phyloP scores from a whole-genome alignment of 2,113 vertebrate species.

The Aramus guarauna region DNA sequence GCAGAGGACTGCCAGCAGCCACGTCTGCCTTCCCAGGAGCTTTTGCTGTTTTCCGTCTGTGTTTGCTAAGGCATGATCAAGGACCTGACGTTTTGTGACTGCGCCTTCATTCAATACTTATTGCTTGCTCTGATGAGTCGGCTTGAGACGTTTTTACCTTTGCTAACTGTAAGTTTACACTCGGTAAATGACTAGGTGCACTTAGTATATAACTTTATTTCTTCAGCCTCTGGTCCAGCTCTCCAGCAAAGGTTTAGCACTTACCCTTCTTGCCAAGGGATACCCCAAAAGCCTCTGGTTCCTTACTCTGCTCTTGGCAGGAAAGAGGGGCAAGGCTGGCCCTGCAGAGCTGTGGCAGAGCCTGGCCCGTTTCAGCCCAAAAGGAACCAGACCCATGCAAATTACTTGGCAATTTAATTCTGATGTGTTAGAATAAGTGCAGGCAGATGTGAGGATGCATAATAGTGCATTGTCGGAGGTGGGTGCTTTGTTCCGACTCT shows the following conservation, averaged over 20 bases:
- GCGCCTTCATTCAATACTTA: fast-evolving
- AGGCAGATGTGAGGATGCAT: not conserved
- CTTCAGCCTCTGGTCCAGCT: not conserved
- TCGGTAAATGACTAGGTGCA: not conserved
- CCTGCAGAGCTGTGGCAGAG: not conserved
- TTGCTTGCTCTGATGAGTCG: fast-evolving
- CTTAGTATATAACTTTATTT: not conserved
- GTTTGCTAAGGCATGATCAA: not conserved
- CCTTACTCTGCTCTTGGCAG: not conserved
- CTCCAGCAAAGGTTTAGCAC: not conserved
- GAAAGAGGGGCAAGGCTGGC: not conserved
- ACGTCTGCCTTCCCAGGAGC: not conserved
- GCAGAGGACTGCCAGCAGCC: not conserved
- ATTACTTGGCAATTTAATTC: not conserved
- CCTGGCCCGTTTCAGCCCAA: not conserved
- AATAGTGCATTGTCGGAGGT: fast-evolving
- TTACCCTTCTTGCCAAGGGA: not conserved
- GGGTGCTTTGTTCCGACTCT: not conserved
- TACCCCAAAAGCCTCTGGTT: not conserved
- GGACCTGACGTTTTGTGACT: not conserved
- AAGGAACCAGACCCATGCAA: not conserved
- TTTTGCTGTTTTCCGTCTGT: not conserved
- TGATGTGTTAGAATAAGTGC: not conserved
- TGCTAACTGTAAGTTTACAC: not conserved
- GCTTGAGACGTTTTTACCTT: not conserved